These are phyloP conservation scores for Ethmia dodecea DNA, from an alignment of 2,888 invertebrate genomes.

Conservation along the genomic window DNA sequence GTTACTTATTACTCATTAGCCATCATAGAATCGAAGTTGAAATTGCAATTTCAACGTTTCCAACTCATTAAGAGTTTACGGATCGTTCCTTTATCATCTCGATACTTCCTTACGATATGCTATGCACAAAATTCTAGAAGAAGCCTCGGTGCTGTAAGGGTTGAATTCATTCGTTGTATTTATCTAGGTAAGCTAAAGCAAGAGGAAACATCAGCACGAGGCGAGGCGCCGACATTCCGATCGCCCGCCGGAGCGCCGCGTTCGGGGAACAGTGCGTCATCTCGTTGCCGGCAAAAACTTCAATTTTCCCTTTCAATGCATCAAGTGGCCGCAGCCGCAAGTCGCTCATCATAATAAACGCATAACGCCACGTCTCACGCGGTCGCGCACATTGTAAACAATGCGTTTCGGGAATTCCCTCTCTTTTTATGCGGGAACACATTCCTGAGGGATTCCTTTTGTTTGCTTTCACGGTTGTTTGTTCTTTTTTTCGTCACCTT, in stretches of 20 bases:
- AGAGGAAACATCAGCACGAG: neutral
- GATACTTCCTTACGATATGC: too few species aligned
- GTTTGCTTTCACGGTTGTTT: slow-evolving; percentile 59
- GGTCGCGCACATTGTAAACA: slow-evolving; percentile 59
- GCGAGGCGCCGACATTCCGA: slow-evolving; percentile 39
- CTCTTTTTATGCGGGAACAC: slow-evolving; percentile 64
- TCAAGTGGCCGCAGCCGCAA: slow-evolving; percentile 36
- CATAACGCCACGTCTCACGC: slow-evolving; percentile 48
- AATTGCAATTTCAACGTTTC: too few species aligned
- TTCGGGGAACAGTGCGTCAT: slow-evolving; percentile 66
- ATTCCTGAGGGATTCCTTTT: slow-evolving; percentile 76
- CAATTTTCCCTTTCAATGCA: slow-evolving; percentile 73
- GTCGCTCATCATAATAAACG: slow-evolving; percentile 53
- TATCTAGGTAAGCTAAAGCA: too few species aligned
- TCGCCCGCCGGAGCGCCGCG: slow-evolving; percentile 30
- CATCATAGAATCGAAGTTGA: too few species aligned
- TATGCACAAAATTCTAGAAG: too few species aligned
- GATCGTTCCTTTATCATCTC: too few species aligned
- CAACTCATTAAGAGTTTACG: too few species aligned
- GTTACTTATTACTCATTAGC: too few species aligned
- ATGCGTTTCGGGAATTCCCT: slow-evolving; percentile 73
- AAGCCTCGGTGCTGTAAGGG: too few species aligned
- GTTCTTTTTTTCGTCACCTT: slow-evolving; percentile 52
- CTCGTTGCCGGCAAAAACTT: slow-evolving; percentile 58
- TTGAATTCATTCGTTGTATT: too few species aligned